Evolutionary conservation across 2,797 vertebrate genomes (phyloP), one percentile per base, ranked within the genome.

Genomic region (Melanitta fusca): DNA sequence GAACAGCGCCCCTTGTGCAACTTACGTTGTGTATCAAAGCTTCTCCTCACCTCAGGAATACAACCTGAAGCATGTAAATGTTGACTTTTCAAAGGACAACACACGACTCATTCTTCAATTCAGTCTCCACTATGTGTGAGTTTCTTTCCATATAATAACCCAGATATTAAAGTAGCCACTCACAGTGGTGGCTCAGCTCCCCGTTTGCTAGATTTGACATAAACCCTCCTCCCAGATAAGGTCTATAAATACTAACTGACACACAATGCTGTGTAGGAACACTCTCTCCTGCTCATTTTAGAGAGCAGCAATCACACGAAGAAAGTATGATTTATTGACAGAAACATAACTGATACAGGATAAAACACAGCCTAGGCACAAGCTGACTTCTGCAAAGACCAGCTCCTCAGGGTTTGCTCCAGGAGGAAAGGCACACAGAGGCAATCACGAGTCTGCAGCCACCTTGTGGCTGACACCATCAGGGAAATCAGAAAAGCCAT

Each of bases 81-180:
- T 3, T 58, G 34, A 36, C 30, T 34, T 36, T 53, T 80, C 64
- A 60, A 53, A 92, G 12, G 58, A 2, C 25, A 70, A 3, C 36
- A 75, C 8, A 13, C 10, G 66, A 54, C 3, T 77, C 12, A 7
- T 57, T 83, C n/a, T 85, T 68, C 45, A 47, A 8, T 9, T 10
- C n/a, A 56, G 19, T 24, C 47, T 61, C 21, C 6, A 27, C 30
- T 1, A 66, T 2, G 20, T 7, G 27, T 1, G 0, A 7, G 53
- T 45, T 88, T 72, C 49, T 41, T 74, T 38, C 13, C 77, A 47
- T 3, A 4, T 30, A 74, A 47, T 27, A 75, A 64, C 8, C 16
- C 43, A 71, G 47, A 49, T 4, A 73, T 39, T 47, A 54, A 84
- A 86, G 68, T 56, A 83, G 2, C 58, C 24, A 8, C 17, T 68